Evolutionary conservation across 2,797 vertebrate genomes (phyloP).

Genomic region (Cuniculus paca): DNA sequence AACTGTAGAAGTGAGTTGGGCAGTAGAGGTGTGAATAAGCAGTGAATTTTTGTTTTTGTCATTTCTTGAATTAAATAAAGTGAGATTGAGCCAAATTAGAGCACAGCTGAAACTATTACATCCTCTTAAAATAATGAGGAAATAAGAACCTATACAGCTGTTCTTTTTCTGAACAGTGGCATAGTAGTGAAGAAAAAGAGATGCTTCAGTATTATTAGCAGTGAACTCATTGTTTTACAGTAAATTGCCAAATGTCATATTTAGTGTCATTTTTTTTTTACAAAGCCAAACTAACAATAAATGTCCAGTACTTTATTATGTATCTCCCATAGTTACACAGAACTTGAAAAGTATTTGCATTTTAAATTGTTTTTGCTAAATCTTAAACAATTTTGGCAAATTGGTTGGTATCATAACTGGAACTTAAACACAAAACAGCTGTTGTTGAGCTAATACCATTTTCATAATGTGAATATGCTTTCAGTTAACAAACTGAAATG

Average conservation of each 20-base stretch:
- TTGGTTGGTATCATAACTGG: constrained; percentile 73
- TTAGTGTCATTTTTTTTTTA: constrained; percentile 69
- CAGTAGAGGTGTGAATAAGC: constrained; percentile 56
- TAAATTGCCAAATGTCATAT: constrained; percentile 66
- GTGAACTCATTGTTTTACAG: constrained; percentile 79
- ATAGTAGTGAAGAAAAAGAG: constrained; percentile 61
- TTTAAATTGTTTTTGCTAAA: constrained; percentile 73
- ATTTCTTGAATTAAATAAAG: constrained; percentile 76
- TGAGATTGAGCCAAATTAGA: constrained; percentile 77
- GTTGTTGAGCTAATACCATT: constrained; percentile 52
- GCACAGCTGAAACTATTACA: constrained; percentile 79
- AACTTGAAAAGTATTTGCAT: constrained; percentile 64
- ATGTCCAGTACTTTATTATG: constrained; percentile 40
- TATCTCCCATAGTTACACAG: background rate
- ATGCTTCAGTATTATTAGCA: constrained; percentile 64
- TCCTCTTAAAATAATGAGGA: constrained; percentile 76
- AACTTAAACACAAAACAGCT: constrained; percentile 76
- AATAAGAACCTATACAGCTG: constrained; percentile 85
- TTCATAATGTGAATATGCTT: constrained; percentile 64
- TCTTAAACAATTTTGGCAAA: constrained; percentile 80
- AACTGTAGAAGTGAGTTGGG: constrained; percentile 61
- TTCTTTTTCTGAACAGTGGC: constrained; percentile 81
- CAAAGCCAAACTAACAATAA: constrained; percentile 70
- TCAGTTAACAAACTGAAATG: constrained; percentile 74
- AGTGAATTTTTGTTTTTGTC: constrained; percentile 64